Conservation (phyloP, 2,113 vertebrate genomes). For the Caracal caracal region DNA sequence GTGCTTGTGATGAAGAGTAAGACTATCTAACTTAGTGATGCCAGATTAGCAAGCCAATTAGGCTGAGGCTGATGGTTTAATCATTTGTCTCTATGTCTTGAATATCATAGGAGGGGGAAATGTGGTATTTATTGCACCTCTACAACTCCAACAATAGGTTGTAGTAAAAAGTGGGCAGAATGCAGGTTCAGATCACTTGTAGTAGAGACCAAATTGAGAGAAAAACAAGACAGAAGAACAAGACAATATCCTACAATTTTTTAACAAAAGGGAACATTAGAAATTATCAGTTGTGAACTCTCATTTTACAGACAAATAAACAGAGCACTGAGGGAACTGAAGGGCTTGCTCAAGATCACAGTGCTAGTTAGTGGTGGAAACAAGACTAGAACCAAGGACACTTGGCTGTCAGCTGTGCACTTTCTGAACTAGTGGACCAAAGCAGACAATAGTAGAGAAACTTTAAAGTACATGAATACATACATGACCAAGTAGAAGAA, state of each 20-base stretch:
- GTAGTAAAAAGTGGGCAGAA: not conserved
- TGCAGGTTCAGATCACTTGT: not conserved
- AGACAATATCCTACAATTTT: not conserved
- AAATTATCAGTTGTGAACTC: not conserved
- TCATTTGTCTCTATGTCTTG: not conserved
- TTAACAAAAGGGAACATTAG: slow-evolving; percentile 1
- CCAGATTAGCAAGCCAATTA: not conserved
- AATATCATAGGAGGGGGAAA: not conserved
- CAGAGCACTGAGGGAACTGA: too few species aligned
- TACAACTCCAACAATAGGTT: not conserved
- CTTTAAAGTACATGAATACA: too few species aligned
- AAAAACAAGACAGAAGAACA: not conserved
- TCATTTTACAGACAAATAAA: too few species aligned
- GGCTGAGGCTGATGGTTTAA: not conserved
- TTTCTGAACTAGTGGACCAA: too few species aligned
- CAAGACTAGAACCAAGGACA: too few species aligned
- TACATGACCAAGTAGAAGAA: too few species aligned
- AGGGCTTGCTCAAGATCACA: too few species aligned
- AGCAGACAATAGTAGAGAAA: too few species aligned
- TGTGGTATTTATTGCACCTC: not conserved
- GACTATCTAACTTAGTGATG: not conserved
- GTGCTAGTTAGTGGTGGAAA: too few species aligned
- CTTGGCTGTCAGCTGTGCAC: too few species aligned
- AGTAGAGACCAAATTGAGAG: not conserved
- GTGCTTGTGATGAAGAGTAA: not conserved